Percentiles rank a stretch among this genome's conserved stretches.
Evolutionary conservation across 2,797 vertebrate species (phyloP).

Genomic region (Megalops cyprinoides): DNA sequence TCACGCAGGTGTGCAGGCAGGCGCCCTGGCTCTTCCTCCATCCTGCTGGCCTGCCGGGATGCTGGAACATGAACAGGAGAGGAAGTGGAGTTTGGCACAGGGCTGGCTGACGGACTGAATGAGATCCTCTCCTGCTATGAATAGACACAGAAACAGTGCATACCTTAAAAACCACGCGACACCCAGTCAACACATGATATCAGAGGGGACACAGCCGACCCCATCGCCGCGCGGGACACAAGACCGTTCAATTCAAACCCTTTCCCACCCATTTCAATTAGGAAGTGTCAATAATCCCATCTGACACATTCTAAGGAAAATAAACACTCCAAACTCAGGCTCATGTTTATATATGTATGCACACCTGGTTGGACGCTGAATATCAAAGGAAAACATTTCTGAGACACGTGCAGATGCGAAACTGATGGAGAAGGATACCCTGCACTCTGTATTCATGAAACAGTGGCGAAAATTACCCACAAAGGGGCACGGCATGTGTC

Average conservation of each 20-base stretch:
- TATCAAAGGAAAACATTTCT: too few species aligned
- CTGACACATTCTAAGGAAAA: background rate
- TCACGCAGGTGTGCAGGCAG: slow-evolving; percentile 95
- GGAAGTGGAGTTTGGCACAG: slow-evolving; percentile 87
- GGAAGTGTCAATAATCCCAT: too few species aligned
- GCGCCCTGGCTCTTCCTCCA: slow-evolving; percentile 90
- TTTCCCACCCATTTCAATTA: too few species aligned
- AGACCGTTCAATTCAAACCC: too few species aligned
- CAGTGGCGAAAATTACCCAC: too few species aligned
- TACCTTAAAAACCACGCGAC: slow-evolving; percentile 62
- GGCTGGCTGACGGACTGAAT: slow-evolving; percentile 93
- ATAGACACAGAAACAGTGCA: slow-evolving; percentile 78
- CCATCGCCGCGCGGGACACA: background rate
- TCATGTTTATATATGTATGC: too few species aligned
- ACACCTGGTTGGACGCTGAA: too few species aligned
- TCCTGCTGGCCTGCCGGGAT: slow-evolving; percentile 83
- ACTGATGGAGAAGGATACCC: too few species aligned
- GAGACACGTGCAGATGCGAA: too few species aligned
- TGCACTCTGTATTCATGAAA: too few species aligned
- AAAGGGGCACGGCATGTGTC: background rate
- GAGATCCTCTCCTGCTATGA: slow-evolving; percentile 95
- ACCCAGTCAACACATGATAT: background rate
- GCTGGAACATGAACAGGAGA: slow-evolving; percentile 92
- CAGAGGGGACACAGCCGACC: background rate
- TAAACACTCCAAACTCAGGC: background rate